A percentile compares a stretch with the other conserved stretches of the same genome.
These are phyloP conservation scores for Calliopsis andreniformis DNA, from an alignment of 1,140 invertebrate genomes.

Conservation along the genomic window DNA sequence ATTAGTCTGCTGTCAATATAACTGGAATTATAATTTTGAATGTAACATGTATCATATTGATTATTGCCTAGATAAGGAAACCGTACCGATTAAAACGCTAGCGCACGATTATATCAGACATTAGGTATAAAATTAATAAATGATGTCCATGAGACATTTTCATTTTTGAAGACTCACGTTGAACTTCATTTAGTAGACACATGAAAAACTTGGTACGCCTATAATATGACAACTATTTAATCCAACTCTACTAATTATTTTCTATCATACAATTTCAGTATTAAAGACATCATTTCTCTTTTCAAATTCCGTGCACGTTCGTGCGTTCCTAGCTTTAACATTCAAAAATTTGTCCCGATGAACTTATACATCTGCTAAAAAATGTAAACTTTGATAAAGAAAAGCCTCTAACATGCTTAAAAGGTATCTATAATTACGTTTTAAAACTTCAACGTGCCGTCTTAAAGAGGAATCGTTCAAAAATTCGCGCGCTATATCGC, in stretches of 20 bases:
- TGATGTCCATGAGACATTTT: constrained; percentile 73
- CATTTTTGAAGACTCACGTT: constrained; percentile 72
- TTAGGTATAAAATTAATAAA: constrained; percentile 74
- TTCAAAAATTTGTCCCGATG: too few species aligned
- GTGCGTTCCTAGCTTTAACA: too few species aligned
- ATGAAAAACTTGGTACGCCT: background rate
- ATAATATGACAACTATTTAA: background rate
- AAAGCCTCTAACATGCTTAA: too few species aligned
- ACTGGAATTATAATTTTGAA: constrained; percentile 73
- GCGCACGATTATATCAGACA: constrained; percentile 75
- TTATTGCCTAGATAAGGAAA: constrained; percentile 73
- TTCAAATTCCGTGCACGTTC: too few species aligned
- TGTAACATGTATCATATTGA: constrained; percentile 77
- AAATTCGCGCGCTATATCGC: background rate
- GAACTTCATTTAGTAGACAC: constrained; percentile 58
- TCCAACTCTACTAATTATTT: background rate
- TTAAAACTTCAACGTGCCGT: background rate
- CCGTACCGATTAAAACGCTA: constrained; percentile 71
- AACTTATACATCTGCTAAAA: too few species aligned
- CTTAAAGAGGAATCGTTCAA: background rate
- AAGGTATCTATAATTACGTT: background rate
- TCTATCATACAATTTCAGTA: too few species aligned
- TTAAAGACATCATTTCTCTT: too few species aligned
- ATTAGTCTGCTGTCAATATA: constrained; percentile 76
- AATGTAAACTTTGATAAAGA: too few species aligned